Evolutionary conservation across 1,140 invertebrate species (phyloP), one percentile per base, ranked within the genome.

Genomic region (Limonius californicus): DNA sequence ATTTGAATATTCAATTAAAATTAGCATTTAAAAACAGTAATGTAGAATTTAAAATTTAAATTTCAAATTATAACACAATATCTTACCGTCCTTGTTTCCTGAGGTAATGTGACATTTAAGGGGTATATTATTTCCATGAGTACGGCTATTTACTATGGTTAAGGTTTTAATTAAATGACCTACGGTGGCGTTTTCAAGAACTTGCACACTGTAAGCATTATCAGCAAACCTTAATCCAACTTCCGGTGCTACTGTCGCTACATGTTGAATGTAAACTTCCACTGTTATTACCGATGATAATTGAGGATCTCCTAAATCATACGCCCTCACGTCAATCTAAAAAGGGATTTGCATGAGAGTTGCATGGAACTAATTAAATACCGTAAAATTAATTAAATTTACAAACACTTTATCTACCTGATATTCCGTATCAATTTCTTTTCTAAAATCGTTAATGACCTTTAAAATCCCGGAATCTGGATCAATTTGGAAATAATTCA

Each of bases 401-500:
- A n/a, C n/a, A n/a, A n/a, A n/a, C n/a, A n/a, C n/a, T n/a, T n/a
- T n/a, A n/a, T n/a, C n/a, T 78, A 87, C 86, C 74, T 90, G 89
- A 78, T 92, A 94, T 78, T 94, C 91, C 18, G 86, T 90, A 71
- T 91, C 87, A 9, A 87, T 83, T 73, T 93, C 90, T 74, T 94
- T 94, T 39, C 88, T 82, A 21, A 95, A 72, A 74, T 94, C 90
- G 76, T 93, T 90, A 14, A 89, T 84, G 0, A 94, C 85, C 23
- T 85, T 82, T 8, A 95, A 74, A 1, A 87, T 82, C 0, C 92
- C 92, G 0, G 86, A 87, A 67, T 93, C 90, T 0, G 90, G 83
- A 77, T 95, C 90, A 4, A 95, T 88, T 63, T 91, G 86, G 79
- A 95, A 95, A 72, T 92, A 94, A 68, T 89, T 89, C 0, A 81